Evolutionary conservation across 2,888 invertebrate genomes (phyloP), one percentile per base, ranked within the genome.

Genomic region (Octodonta nipae): DNA sequence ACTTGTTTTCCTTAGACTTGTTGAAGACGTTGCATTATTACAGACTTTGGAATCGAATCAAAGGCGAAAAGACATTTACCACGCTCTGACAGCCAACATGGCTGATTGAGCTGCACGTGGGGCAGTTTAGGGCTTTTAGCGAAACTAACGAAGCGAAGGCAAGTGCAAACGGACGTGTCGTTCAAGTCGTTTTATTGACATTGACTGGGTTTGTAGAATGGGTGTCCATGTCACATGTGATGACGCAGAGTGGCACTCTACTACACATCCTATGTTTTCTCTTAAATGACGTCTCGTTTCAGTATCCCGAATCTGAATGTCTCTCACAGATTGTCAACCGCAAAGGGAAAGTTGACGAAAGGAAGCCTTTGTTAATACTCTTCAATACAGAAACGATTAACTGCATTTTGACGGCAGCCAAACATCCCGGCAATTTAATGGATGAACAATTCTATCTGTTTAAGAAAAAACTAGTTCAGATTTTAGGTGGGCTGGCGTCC

Each of bases 121-220:
- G 75, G 6, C 76, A 78, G 50, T 83, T 83, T 54, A 67, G 80
- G 31, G 73, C 75, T 42, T 67, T 52, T 36, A 76, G 71, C 22
- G 68, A 74, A 6, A 58, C 73, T 1, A 76, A 78, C 5, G 71
- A 75, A 46, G 68, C 68, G 16, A 64, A 64, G 13, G 82, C 82
- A 1, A 67, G 70, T 16, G 75, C 80, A 11, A 81, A 86, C 49
- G 78, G 78, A 20, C 69, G 83, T 40, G 83, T 85, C 15, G 85
- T 86, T 2, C 82, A 79, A 73, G 81, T 85, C 36, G 86, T 86
- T 14, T 62, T 92, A 31, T 61, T 82, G 28, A 89, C 91, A 0
- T 58, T 92, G 34, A 79, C 84, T 14, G 89, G 86, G 3, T 91
- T 87, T 57, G 84, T 91, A 5, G 92, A 92, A 60, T 91, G 91